These are phyloP conservation scores for Pristionchus mayeri DNA, from an alignment of 2,888 invertebrate genomes.

Conservation along the genomic window DNA sequence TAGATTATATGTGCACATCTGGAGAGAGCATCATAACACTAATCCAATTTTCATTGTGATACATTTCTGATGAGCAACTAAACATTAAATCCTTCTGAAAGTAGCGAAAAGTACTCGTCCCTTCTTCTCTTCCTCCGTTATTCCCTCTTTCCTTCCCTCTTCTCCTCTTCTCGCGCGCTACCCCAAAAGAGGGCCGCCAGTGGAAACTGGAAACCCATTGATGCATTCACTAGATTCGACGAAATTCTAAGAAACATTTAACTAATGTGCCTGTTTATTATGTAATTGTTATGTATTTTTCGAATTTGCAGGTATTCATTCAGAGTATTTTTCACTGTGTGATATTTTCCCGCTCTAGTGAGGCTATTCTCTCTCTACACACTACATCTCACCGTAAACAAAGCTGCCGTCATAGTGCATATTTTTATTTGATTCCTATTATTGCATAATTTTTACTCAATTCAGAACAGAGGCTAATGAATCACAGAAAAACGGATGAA, in stretches of 20 bases:
- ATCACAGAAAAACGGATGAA: too few relatives aligned
- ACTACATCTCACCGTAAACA: background rate
- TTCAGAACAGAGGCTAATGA: too few relatives aligned
- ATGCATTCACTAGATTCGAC: background rate
- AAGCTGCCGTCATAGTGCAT: background rate
- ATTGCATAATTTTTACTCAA: too few relatives aligned
- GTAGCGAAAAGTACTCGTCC: conserved; percentile 8
- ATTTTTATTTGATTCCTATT: too few relatives aligned
- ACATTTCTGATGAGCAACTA: too few relatives aligned
- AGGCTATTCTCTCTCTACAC: background rate
- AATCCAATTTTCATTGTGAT: too few relatives aligned
- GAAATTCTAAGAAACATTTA: background rate
- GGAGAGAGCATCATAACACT: too few relatives aligned
- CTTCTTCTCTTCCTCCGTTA: background rate
- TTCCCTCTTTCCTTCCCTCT: too few relatives aligned
- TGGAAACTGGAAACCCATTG: background rate
- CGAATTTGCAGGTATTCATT: background rate
- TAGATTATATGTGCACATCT: too few relatives aligned
- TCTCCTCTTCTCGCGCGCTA: background rate
- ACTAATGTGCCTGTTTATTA: too few relatives aligned
- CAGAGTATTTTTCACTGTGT: too few relatives aligned
- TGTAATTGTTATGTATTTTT: too few relatives aligned
- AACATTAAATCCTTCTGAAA: background rate
- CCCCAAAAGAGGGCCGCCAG: background rate
- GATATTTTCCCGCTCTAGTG: background rate